Percentiles rank a stretch among this genome's conserved stretches.
Evolutionary conservation across 2,888 invertebrate species (phyloP).

Genomic region (Dorcus parallelipipedus): DNA sequence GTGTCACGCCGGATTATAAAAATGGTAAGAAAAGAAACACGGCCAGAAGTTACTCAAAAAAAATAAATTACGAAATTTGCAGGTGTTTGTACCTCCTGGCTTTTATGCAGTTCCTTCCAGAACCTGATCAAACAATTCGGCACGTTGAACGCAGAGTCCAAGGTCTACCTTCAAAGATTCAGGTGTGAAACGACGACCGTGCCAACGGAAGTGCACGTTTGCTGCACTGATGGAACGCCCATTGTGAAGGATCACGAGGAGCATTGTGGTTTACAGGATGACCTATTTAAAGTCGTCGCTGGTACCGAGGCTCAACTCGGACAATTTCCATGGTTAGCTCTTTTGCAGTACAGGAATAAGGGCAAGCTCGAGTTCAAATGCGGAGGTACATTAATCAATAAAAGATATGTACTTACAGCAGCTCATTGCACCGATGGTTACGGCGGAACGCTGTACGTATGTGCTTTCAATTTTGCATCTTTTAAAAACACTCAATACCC

Average conservation of each 20-base stretch:
- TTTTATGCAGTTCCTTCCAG: neutral
- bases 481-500: neutral
- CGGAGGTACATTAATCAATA: slow-evolving; percentile 60
- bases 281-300: slow-evolving; percentile 34
- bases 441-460: slow-evolving; percentile 57
- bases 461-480: neutral
- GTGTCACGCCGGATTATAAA: neutral
- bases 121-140: neutral
- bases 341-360: slow-evolving; percentile 51
- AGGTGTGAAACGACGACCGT: slow-evolving; percentile 19
- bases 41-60: neutral
- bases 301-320: slow-evolving; percentile 49
- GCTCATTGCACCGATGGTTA: slow-evolving; percentile 55
- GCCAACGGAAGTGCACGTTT: neutral
- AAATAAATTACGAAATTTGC: neutral
- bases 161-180: slow-evolving; percentile 24
- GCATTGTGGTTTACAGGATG: slow-evolving; percentile 12
- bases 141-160: slow-evolving; percentile 4
- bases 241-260: too few species aligned
- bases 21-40: neutral
- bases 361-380: slow-evolving; percentile 45
- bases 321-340: slow-evolving; percentile 63
- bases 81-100: slow-evolving; percentile 6
- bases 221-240: too few species aligned
- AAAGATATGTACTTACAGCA: slow-evolving; percentile 59